A percentile compares a stretch with the other conserved stretches of the same genome.
Evolutionary conservation across 2,113 vertebrate genomes (phyloP).

Genomic region (Oceanodroma tethys): DNA sequence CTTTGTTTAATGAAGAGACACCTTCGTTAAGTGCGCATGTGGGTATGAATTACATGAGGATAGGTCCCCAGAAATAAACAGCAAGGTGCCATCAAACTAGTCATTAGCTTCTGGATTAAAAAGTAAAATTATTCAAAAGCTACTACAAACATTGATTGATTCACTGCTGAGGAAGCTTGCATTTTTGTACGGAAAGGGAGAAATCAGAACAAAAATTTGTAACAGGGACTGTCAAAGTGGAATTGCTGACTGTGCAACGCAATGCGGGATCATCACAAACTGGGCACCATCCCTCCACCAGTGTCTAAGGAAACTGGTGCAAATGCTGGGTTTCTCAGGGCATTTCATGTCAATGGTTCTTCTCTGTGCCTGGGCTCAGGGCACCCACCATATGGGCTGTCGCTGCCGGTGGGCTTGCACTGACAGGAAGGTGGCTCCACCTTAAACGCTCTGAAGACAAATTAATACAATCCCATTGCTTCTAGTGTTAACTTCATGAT

Average conservation of each 20-base stretch:
- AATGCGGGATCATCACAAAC: fast-evolving
- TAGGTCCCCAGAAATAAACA: not conserved
- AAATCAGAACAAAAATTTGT: not conserved
- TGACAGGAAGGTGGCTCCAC: not conserved
- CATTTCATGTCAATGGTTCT: not conserved
- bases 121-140: not conserved
- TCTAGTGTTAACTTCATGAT: not conserved
- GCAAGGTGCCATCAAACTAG: not conserved
- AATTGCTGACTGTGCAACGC: not conserved
- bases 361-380: not conserved
- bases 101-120: not conserved
- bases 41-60: not conserved
- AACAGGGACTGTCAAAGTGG: not conserved
- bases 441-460: not conserved
- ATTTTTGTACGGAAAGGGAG: not conserved
- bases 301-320: not conserved
- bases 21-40: fast-evolving
- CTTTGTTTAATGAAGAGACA: not conserved
- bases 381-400: fast-evolving
- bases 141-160: not conserved
- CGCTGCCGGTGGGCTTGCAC: fast-evolving
- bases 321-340: not conserved
- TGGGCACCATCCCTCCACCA: fast-evolving
- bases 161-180: not conserved
- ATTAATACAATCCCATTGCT: not conserved